Base-by-base conservation (phyloP, 2,888 invertebrate species). In the Acleris emargana region DNA sequence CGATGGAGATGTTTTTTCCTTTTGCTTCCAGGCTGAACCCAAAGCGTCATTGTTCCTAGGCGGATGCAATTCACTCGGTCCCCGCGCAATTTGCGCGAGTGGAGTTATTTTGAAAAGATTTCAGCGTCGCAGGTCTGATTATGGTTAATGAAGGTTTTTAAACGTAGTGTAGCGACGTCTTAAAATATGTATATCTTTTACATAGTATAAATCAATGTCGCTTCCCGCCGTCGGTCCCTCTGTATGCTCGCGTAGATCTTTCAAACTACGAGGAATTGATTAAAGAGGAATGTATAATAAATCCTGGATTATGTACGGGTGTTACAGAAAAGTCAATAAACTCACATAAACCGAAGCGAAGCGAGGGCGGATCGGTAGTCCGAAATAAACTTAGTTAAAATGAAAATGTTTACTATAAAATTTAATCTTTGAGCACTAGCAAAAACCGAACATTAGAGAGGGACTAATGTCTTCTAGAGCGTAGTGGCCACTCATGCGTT, bases 1-100 rank as follows among this genome's bases (percentile, higher is more conserved):
- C 86, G 82, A 87, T 85, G 87, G 83, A 78, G 80, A 78, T 78
- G 82, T 87, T 83, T 84, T 82, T 57, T 84, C 76, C 72, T 78
- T 83, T 82, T 83, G 81, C 76, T 83, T 83, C 81, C 76, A 84
- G 81, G 82, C 80, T 77, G 81, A 81, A 83, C 87, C 86, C 76
- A 84, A 85, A 88, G 88, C 83, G 78, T 82, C 84, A 90, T 91
- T 91, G 91, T 91, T 91, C 87, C 82, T 83, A 81, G 83, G 81
- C 89, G 91, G 90, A 91, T 91, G 89, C 90, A 90, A 91, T 91
- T 91, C 89, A 86, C 85, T 89, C 87, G 85, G 84, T 82, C 83
- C 76, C 86, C 82, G 88, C 87, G 85, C 90, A 89, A 91, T 90
- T 90, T 89, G 88, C 80, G 87, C 86, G 86, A 89, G 87, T 88